Percentiles rank a stretch among this genome's conserved stretches.
phyloP scores from a whole-genome alignment of 2,888 invertebrate species.

The Parelbella ahira region DNA sequence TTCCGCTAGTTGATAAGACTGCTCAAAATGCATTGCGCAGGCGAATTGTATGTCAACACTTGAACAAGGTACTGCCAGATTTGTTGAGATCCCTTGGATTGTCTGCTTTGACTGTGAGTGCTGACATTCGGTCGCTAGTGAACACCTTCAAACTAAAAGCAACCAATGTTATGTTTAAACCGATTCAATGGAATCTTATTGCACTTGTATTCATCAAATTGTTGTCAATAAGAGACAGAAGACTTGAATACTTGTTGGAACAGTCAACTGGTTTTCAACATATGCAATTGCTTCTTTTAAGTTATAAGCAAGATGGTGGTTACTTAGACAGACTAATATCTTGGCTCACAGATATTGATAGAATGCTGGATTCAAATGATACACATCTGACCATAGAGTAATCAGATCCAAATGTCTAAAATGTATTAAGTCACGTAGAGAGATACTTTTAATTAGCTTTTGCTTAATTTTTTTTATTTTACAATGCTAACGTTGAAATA shows the following conservation, averaged over 20 bases:
- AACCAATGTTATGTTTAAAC: conserved; percentile 86
- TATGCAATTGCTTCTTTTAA: conserved; percentile 68
- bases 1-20: conserved; percentile 84
- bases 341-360: conserved; percentile 75
- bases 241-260: conserved; percentile 49
- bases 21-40: conserved; percentile 84
- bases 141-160: conserved; percentile 85
- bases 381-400: conserved; percentile 52
- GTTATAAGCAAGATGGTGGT: conserved; percentile 72
- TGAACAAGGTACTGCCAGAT: conserved; percentile 83
- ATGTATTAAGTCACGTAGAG: too few relatives aligned
- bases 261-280: conserved; percentile 58
- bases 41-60: conserved; percentile 84
- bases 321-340: conserved; percentile 71
- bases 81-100: conserved; percentile 74
- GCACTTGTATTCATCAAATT: conserved; percentile 85
- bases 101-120: conserved; percentile 54
- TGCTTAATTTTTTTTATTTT: too few relatives aligned
- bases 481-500: too few relatives aligned
- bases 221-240: conserved; percentile 60
- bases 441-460: too few relatives aligned
- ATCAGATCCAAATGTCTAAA: too few relatives aligned
- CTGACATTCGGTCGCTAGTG: conserved; percentile 75
- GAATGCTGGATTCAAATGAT: conserved; percentile 61
- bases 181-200: conserved; percentile 85